These are phyloP conservation scores for Zoanthus sociatus DNA, from an alignment of 92 coral and sea anemone species.

Conservation along the genomic window DNA sequence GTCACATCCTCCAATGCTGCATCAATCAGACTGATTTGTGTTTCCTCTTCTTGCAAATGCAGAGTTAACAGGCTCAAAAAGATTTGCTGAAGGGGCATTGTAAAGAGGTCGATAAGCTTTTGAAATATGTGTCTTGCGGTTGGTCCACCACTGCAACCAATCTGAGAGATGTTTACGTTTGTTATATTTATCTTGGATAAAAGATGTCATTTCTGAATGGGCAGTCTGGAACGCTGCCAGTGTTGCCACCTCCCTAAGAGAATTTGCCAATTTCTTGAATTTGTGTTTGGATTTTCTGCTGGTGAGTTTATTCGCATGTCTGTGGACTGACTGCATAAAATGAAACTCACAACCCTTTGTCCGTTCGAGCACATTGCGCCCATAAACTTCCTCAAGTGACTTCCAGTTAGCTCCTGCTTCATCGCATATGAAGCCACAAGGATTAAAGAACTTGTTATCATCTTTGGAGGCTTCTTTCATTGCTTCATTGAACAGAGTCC, in stretches of 20 bases:
- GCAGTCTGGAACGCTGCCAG: conserved; percentile 24
- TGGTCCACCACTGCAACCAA: conserved; percentile 56
- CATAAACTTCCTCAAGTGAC: conserved; percentile 49
- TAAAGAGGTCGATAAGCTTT: conserved; percentile 50
- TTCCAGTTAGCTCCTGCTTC: conserved; percentile 73
- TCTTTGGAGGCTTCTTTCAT: conserved; percentile 42
- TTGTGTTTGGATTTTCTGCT: conserved; percentile 23
- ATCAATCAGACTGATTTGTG: conserved; percentile 28
- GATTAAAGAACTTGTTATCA: conserved; percentile 51
- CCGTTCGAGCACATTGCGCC: conserved; percentile 46
- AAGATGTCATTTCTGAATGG: conserved; percentile 24
- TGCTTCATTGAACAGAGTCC: conserved; percentile 41
- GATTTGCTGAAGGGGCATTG: conserved; percentile 34
- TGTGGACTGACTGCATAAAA: conserved; percentile 60
- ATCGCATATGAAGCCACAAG: conserved; percentile 63
- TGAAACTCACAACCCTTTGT: conserved; percentile 64
- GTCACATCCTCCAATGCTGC: conserved; percentile 49
- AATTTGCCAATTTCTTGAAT: conserved; percentile 37
- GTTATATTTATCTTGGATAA: conserved; percentile 16
- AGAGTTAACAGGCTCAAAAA: conserved; percentile 35
- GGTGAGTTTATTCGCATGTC: conserved; percentile 42
- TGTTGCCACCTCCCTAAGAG: conserved; percentile 14
- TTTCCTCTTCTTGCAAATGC: conserved; percentile 24
- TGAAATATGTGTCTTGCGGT: conserved; percentile 38
- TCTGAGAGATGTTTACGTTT: conserved; percentile 15